A percentile compares a stretch with the other conserved stretches of the same genome.
These are phyloP conservation scores for Drosophila melanosoma DNA, from an alignment of 2,888 invertebrate species.

Conservation along the genomic window DNA sequence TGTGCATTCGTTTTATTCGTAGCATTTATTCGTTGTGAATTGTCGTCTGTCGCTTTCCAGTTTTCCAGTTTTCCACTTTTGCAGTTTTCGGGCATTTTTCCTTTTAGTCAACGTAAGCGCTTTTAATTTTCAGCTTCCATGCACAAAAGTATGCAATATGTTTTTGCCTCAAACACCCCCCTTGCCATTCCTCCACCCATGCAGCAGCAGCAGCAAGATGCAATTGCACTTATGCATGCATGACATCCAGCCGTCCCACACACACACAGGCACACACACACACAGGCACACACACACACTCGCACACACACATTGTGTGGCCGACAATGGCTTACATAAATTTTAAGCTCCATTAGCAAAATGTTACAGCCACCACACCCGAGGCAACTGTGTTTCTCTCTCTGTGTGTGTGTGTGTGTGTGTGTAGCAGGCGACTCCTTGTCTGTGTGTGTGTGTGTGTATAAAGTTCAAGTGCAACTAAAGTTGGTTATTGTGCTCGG, in stretches of 20 bases:
- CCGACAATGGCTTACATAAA: conserved; percentile 79
- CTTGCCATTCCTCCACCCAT: not conserved
- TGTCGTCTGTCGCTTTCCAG: conserved; percentile 39
- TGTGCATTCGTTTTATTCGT: conserved; percentile 53
- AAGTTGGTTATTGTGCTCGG: conserved; percentile 65
- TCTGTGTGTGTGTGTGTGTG: not conserved
- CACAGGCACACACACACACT: conserved; percentile 21
- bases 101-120: conserved; percentile 72
- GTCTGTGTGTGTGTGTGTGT: conserved; percentile 15
- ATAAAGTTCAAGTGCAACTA: conserved; percentile 77
- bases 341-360: conserved; percentile 81
- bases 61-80: conserved; percentile 4
- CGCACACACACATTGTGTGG: conserved; percentile 38
- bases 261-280: conserved; percentile 14
- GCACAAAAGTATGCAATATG: conserved; percentile 81
- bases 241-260: conserved; percentile 54
- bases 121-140: conserved; percentile 82
- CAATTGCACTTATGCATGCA: conserved; percentile 74
- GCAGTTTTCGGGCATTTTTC: conserved; percentile 39
- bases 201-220: conserved; percentile 12
- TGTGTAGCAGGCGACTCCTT: conserved; percentile 40
- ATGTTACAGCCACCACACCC: conserved; percentile 69
- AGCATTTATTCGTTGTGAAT: conserved; percentile 48
- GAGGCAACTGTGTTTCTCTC: conserved; percentile 47
- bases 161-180: conserved; percentile 43